phyloP scores from a whole-genome alignment of 2,888 invertebrate genomes.

The Tenthredo distinguenda region DNA sequence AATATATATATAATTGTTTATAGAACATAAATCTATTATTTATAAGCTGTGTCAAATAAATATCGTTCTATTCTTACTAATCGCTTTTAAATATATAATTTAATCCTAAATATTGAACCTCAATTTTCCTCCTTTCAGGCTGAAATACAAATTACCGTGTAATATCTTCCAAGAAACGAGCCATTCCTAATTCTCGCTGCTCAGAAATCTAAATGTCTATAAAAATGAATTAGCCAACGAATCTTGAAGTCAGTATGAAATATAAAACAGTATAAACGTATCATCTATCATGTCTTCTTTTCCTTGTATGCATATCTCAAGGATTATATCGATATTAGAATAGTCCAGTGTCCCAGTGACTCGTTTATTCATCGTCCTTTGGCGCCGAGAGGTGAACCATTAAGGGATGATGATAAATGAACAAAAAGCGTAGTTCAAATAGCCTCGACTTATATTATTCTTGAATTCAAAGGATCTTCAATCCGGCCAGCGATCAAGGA shows the following conservation, averaged over 20 bases:
- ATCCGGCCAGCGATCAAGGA: constrained; percentile 91
- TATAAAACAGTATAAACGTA: background rate
- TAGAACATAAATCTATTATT: constrained; percentile 68
- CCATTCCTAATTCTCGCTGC: too few species aligned
- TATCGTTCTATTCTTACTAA: constrained; percentile 64
- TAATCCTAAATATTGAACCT: background rate
- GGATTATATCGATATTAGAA: background rate
- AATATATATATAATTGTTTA: constrained; percentile 63
- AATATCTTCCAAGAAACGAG: too few species aligned
- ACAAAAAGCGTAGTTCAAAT: background rate
- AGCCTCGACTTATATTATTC: constrained; percentile 83
- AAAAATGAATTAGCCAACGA: background rate
- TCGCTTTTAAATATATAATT: constrained; percentile 16
- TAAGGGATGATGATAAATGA: background rate
- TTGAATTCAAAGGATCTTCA: constrained; percentile 90
- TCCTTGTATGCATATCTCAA: background rate
- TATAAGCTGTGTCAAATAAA: constrained; percentile 74
- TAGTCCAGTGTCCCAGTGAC: background rate
- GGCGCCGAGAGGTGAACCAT: background rate
- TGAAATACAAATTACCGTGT: too few species aligned
- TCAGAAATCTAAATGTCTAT: too few species aligned
- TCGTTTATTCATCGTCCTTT: background rate
- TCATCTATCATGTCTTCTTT: background rate
- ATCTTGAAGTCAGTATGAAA: background rate
- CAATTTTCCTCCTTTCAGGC: background rate